Percentiles rank a stretch among this genome's conserved stretches.
Evolutionary conservation across 2,888 invertebrate genomes (phyloP).

Genomic region (Hypolimnas misippus): DNA sequence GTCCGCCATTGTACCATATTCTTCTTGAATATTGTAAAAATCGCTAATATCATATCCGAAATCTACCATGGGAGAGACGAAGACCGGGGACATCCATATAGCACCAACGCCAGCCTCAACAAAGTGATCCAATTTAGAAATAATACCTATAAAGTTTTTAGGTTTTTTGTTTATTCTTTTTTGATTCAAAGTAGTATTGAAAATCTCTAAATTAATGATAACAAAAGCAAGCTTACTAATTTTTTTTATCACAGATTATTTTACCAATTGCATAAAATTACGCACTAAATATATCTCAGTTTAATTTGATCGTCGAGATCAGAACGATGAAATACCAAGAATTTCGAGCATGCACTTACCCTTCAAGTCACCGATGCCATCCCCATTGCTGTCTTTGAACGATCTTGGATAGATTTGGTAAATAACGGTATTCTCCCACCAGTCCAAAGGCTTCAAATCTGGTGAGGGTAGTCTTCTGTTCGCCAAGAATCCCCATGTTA

Average conservation of each 20-base stretch:
- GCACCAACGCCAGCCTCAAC: constrained; percentile 86
- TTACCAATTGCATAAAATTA: too few species aligned
- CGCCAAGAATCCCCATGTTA: constrained; percentile 53
- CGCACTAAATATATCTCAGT: too few species aligned
- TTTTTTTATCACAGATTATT: too few species aligned
- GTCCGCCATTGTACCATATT: constrained; percentile 88
- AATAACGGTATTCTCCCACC: constrained; percentile 91
- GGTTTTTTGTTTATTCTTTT: too few species aligned
- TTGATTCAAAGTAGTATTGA: too few species aligned
- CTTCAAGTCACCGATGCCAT: constrained; percentile 91
- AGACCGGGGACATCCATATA: constrained; percentile 92
- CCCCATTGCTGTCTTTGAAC: constrained; percentile 90
- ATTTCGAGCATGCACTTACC: constrained; percentile 23
- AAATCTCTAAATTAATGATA: too few species aligned
- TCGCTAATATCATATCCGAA: constrained; percentile 93
- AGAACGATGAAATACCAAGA: too few species aligned
- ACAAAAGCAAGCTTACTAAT: too few species aligned
- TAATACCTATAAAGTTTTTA: constrained; percentile 72
- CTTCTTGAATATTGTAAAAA: constrained; percentile 86
- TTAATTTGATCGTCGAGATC: too few species aligned
- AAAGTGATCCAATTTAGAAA: constrained; percentile 82
- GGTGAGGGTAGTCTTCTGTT: constrained; percentile 46
- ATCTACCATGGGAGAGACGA: constrained; percentile 90
- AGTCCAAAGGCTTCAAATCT: constrained; percentile 73
- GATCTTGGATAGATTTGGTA: constrained; percentile 94